Evolutionary conservation across 2,113 vertebrate species (phyloP), one percentile per base, ranked within the genome.

Genomic region (Todiramphus chloris): DNA sequence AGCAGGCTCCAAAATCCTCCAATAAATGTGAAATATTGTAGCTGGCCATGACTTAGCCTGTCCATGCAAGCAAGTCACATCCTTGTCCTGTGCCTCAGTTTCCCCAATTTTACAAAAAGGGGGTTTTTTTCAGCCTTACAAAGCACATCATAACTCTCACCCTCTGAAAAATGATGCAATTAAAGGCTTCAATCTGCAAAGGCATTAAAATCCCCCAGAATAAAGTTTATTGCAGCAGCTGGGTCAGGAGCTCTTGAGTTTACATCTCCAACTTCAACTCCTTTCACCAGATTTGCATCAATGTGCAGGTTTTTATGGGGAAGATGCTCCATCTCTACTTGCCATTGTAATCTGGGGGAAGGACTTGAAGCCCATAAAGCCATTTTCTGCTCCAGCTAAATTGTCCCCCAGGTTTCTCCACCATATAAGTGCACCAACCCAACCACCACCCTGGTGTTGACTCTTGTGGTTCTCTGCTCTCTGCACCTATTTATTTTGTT

Each of bases 261-360:
- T 73, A 17, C 30, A 7, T 8, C 62, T 77, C 64, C 6, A 3
- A 30, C 35, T 16, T 75, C 48, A 16, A 5, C 24, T 18, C n/a
- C 14, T 84, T 35, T 28, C 21, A 3, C 14, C 0, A 6, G 44
- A 30, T 84, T 70, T 73, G 17, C 43, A 48, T 51, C 0, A 0
- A 25, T 20, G 31, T 33, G 33, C 0, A 3, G 6, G 27, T 31
- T 62, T 79, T 66, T 27, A 2, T 0, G 2, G 27, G 48, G 13
- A 27, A 72, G 37, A 16, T 39, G 24, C 56, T 68, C 48, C 46
- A 31, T 35, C 27, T 44, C 46, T 46, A 3, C 27, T 72, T 21
- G 16, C 37, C 67, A 19, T 46, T 13, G 1, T 2, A 16, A 31
- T 6, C 33, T 33, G 19, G 24, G 59, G 12, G 27, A 53, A 60